phyloP scores from a whole-genome alignment of 2,113 vertebrate species.

The Dromas ardeola region DNA sequence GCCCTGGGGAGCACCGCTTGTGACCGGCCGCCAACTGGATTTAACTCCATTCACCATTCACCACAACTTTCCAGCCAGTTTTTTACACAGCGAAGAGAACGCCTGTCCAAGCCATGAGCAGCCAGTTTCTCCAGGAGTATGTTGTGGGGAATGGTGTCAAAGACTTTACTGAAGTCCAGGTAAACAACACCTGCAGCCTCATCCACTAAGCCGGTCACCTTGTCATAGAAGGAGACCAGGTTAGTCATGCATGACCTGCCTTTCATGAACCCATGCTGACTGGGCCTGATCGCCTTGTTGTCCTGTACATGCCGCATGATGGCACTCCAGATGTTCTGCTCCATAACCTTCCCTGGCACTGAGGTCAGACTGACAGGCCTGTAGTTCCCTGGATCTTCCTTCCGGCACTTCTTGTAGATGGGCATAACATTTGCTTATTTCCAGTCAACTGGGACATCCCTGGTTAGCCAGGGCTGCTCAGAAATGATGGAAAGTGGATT shows the following conservation, averaged over 20 bases:
- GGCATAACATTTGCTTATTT: neutral
- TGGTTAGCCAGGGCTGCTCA: neutral
- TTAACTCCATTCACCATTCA: neutral
- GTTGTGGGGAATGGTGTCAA: neutral
- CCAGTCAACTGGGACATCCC: neutral
- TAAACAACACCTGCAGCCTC: neutral
- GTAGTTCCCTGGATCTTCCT: neutral
- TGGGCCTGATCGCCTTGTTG: neutral
- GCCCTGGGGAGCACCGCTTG: neutral
- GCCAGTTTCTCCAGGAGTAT: neutral
- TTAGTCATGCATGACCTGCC: neutral
- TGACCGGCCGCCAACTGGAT: neutral
- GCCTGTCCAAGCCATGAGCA: neutral
- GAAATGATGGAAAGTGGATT: neutral
- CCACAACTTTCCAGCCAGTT: neutral
- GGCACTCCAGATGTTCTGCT: neutral
- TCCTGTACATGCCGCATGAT: accelerated
- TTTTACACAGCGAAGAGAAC: neutral
- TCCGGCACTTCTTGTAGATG: neutral
- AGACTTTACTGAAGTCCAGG: neutral
- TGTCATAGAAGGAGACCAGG: neutral
- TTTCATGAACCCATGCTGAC: neutral
- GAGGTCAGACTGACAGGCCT: neutral
- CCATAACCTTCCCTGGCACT: neutral
- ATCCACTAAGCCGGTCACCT: neutral